These are phyloP conservation scores for Morbakka virulenta DNA, from an alignment of 30 jellyfish, hydroid and myxozoan genomes.

Conservation along the genomic window DNA sequence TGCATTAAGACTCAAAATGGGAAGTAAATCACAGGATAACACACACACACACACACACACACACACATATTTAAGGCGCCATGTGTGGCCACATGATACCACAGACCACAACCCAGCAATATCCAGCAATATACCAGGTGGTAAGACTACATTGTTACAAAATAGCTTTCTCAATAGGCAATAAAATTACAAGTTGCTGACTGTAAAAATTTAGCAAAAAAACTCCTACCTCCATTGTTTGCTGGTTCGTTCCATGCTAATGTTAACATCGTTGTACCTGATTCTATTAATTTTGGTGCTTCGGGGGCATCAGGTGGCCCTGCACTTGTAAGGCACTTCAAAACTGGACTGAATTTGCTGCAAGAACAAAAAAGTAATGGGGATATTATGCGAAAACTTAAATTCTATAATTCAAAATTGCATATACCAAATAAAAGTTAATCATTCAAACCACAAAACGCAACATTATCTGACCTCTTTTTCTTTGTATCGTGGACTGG, in stretches of 20 bases:
- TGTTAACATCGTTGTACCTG: constrained; percentile 43
- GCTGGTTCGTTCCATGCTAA: constrained; percentile 87
- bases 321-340: constrained; percentile 96
- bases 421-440: neutral
- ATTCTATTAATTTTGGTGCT: constrained; percentile 62
- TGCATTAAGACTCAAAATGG: too few relatives aligned
- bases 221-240: constrained; percentile 78
- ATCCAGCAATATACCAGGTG: too few relatives aligned
- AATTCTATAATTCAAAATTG: neutral
- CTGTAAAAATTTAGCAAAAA: neutral
- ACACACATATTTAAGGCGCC: too few relatives aligned
- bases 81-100: too few relatives aligned
- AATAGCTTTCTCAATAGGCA: neutral
- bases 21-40: too few relatives aligned
- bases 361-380: neutral
- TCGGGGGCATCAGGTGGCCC: constrained; percentile 92
- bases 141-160: too few relatives aligned
- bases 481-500: neutral
- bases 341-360: constrained; percentile 73
- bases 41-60: too few relatives aligned
- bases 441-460: neutral
- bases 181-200: neutral
- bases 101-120: too few relatives aligned
- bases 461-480: neutral
- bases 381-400: neutral